Conservation (phyloP, 2,113 vertebrate species). For the Oncorhynchus mykiss region DNA sequence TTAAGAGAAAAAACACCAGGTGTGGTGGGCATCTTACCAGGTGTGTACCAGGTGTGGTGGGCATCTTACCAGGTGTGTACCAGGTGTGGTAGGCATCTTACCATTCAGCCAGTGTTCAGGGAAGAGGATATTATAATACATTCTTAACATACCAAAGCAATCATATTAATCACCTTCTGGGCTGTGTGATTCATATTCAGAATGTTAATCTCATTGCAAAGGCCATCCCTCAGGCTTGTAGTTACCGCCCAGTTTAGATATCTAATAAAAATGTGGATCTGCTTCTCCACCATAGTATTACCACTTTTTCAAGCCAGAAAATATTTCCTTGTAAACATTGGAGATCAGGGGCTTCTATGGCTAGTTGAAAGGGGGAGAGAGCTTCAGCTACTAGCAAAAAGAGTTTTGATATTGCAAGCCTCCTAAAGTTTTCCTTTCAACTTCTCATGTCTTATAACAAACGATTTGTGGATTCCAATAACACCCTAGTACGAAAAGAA, state of each 20-base stretch:
- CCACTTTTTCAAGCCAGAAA: conserved; percentile 32
- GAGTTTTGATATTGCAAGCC: too few species aligned
- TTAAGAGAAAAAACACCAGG: too few species aligned
- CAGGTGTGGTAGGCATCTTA: too few species aligned
- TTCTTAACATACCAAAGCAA: conserved; percentile 30
- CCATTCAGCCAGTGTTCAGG: conserved; percentile 1
- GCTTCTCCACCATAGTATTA: conserved; percentile 27
- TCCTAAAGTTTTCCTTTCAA: too few species aligned
- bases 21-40: too few species aligned
- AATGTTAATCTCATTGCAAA: conserved; percentile 45
- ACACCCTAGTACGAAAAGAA: not conserved
- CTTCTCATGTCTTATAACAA: not conserved
- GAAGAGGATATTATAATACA: conserved; percentile 46
- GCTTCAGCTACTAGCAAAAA: too few species aligned
- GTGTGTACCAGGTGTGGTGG: too few species aligned
- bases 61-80: too few species aligned
- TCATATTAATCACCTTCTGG: conserved; percentile 43
- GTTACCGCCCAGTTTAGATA: conserved; percentile 41
- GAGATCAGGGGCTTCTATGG: not conserved
- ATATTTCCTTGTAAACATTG: conserved; percentile 7
- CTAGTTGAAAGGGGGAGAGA: not conserved
- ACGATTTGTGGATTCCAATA: not conserved
- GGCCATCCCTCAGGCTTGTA: conserved; percentile 35
- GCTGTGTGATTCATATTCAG: conserved; percentile 48
- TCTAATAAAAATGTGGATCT: conserved; percentile 41